Base-by-base conservation (phyloP, 2,113 vertebrate species). In the Poecile atricapillus region DNA sequence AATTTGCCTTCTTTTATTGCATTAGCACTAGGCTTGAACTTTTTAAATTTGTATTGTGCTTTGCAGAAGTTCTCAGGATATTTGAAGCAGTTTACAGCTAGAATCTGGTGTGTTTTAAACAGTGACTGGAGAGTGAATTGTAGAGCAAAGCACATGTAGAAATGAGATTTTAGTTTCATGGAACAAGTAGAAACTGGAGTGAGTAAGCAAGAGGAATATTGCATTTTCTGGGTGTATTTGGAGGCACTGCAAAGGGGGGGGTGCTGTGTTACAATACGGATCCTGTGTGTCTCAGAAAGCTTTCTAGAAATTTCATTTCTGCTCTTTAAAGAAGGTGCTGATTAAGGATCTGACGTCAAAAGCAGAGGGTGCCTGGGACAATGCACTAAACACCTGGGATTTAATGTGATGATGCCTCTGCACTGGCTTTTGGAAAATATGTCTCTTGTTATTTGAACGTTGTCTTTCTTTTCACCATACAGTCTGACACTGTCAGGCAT, bases 1-100 rank as follows among this genome's bases (percentile, higher is more conserved):
- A 95, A 95, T 96, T 95, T 88, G 46, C 90, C 69, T 93, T 91
- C 60, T 92, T 95, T 97, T 96, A 96, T 96, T 97, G 86, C 93
- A 96, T 96, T 96, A 97, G 83, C 69, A 95, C 92, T 74, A 93
- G 86, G 59, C 69, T 95, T 97, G 95, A 97, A 94, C 91, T 82
- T 95, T 75, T 95, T 64, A 95, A 85, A 94, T 97, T 94, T 96
- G 85, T 73, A 85, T 94, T 94, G 90, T 95, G 81, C 69, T 73
- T 91, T 96, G 80, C 78, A 93, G 91, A 92, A 95, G 52, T 95
- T 95, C 49, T 92, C 65, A 83, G 62, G 76, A 68, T 94, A 86
- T 88, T 89, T 93, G 64, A 85, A 89, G n/a, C 44, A 49, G 30
- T 90, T 96, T 89, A 56, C 80, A 81, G 52, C 35, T 91, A 43